Percentiles rank a stretch among this genome's conserved stretches.
These are phyloP conservation scores for Pseudopleuronectes americanus DNA, from an alignment of 2,797 vertebrate species.

Conservation along the genomic window DNA sequence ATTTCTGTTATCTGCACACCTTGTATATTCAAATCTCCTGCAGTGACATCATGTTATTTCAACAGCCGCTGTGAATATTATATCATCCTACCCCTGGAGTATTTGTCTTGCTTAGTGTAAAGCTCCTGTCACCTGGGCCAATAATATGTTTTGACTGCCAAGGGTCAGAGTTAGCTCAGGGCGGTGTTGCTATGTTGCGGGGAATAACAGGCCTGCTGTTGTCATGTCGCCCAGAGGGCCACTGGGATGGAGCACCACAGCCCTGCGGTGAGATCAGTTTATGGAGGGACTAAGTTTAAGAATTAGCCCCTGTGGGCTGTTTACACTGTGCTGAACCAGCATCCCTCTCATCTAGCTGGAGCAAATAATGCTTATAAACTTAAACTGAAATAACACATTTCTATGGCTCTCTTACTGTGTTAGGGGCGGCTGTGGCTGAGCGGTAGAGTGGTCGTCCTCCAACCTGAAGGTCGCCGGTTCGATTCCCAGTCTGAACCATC, in stretches of 20 bases:
- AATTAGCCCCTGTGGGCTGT: constrained; percentile 69
- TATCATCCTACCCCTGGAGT: constrained; percentile 29
- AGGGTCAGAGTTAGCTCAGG: constrained; percentile 65
- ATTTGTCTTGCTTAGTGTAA: constrained; percentile 54
- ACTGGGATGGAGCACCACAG: constrained; percentile 67
- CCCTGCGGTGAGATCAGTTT: constrained; percentile 72
- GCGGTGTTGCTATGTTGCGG: constrained; percentile 72
- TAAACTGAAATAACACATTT: constrained; percentile 59
- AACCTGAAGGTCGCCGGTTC: too few relatives aligned
- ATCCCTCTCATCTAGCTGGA: constrained; percentile 62
- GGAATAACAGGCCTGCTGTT: constrained; percentile 74
- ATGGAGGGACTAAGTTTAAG: constrained; percentile 71
- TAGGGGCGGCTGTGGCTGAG: too few relatives aligned
- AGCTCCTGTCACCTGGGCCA: constrained; percentile 64
- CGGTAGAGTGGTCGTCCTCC: too few relatives aligned
- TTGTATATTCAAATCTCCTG: constrained; percentile 45
- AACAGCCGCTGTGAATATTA: constrained; percentile 18
- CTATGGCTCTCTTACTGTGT: constrained; percentile 32
- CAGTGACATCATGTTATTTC: constrained; percentile 33
- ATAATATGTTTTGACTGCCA: constrained; percentile 72
- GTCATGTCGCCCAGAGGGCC: constrained; percentile 75
- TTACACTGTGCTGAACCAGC: constrained; percentile 70
- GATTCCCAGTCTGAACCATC: too few relatives aligned
- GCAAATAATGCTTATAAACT: constrained; percentile 61
- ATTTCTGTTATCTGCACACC: constrained; percentile 27